Percentiles rank a stretch among this genome's conserved stretches.
These are phyloP conservation scores for Macaca nemestrina DNA, from an alignment of 2,113 vertebrate genomes.

Conservation along the genomic window DNA sequence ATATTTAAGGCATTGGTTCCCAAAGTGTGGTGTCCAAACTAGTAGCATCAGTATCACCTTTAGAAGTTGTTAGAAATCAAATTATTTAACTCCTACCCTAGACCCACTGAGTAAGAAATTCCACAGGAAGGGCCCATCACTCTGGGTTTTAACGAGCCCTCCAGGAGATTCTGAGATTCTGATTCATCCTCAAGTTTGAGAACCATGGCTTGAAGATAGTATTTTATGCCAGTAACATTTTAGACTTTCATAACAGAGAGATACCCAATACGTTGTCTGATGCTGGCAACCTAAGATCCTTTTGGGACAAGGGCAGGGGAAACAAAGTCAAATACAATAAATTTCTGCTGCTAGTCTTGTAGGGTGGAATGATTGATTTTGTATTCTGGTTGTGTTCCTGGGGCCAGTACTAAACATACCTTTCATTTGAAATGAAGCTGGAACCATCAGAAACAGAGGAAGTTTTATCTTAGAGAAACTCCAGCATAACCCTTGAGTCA, in stretches of 20 bases:
- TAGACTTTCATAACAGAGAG: background rate
- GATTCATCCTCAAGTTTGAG: background rate
- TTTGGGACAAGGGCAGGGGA: background rate
- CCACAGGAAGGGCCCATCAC: rapidly evolving
- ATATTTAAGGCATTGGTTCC: background rate
- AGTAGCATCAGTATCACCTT: background rate
- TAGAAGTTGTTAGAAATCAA: background rate
- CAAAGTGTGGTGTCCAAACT: background rate
- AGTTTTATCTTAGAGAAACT: background rate
- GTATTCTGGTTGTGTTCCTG: background rate
- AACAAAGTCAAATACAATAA: background rate
- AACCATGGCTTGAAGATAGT: background rate
- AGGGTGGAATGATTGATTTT: background rate
- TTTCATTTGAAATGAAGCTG: conserved; percentile 32
- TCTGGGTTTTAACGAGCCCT: background rate
- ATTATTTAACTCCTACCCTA: background rate
- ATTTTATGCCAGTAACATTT: background rate
- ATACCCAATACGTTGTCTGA: background rate
- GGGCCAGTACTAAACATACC: background rate
- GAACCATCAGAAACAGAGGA: background rate
- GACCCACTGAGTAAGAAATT: background rate
- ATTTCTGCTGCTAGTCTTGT: background rate
- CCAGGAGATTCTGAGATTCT: background rate
- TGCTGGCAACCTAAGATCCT: background rate
- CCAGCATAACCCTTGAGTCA: background rate